These are phyloP conservation scores for Neotoxoptera formosana DNA, from an alignment of 1,140 invertebrate species.

Conservation along the genomic window DNA sequence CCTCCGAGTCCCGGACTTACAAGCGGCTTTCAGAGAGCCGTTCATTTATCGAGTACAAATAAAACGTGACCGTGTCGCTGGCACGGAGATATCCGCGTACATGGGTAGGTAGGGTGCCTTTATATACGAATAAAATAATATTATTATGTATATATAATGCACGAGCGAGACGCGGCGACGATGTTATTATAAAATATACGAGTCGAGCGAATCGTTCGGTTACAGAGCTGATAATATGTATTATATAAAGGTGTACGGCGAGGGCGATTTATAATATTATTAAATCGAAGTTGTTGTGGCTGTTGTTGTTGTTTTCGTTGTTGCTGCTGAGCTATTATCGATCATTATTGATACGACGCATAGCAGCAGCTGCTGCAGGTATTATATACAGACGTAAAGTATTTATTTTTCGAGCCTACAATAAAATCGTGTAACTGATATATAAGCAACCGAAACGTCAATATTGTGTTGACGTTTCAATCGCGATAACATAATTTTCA, in stretches of 20 bases:
- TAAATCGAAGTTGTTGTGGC: not conserved
- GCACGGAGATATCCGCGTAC: conserved; percentile 5
- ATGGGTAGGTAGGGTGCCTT: no score
- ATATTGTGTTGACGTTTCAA: not conserved
- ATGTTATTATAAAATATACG: conserved; percentile 1
- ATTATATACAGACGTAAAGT: not conserved
- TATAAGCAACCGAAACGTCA: not conserved
- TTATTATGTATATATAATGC: not conserved
- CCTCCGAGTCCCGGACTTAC: conserved; percentile 28
- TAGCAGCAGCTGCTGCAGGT: no score
- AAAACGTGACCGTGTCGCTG: conserved; percentile 48
- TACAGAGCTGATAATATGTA: not conserved
- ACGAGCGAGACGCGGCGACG: not conserved
- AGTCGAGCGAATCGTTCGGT: not conserved
- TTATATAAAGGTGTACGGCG: no score
- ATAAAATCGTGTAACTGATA: not conserved
- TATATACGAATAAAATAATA: not conserved
- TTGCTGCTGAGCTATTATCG: not conserved
- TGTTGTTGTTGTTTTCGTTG: not conserved
- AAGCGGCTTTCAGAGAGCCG: conserved; percentile 13
- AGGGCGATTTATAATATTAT: conserved; percentile 7
- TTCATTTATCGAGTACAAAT: conserved; percentile 55
- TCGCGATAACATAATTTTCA: not conserved
- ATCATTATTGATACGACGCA: not conserved
- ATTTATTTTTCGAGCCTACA: not conserved